Conservation (phyloP, 2,113 vertebrate genomes). For the Peromyscus maniculatus region DNA sequence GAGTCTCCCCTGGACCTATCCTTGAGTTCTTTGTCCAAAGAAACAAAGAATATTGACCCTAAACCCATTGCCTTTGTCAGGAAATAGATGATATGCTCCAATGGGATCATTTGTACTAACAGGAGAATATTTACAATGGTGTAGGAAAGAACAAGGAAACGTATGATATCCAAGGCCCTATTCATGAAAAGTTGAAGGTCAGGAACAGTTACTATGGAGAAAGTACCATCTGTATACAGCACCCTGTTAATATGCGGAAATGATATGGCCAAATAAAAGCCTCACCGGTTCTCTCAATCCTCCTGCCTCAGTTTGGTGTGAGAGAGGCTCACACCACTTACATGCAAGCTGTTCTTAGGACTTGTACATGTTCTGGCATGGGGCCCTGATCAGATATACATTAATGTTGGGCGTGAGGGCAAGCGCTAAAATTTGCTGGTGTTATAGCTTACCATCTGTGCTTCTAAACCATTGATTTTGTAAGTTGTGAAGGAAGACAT, state of each 20-base stretch:
- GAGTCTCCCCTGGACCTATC: neutral
- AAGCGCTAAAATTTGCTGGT: neutral
- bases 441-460: neutral
- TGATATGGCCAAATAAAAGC: neutral
- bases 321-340: neutral
- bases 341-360: neutral
- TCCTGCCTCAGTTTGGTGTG: no score
- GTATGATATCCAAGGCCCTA: neutral
- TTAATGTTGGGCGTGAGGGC: no score
- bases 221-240: neutral
- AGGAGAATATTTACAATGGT: neutral
- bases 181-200: neutral
- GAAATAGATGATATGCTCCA: neutral
- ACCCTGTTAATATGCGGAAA: neutral
- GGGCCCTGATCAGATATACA: fast-evolving
- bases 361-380: neutral
- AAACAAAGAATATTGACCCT: neutral
- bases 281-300: fast-evolving
- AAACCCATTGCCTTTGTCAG: neutral
- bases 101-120: neutral
- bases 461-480: neutral
- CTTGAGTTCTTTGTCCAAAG: neutral
- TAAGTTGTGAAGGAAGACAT: neutral
- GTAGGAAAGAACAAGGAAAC: neutral
- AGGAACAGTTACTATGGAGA: neutral